A percentile compares a stretch with the other conserved stretches of the same genome.
phyloP scores from a whole-genome alignment of 2,888 invertebrate species.

The Glaucopsyche alexis region DNA sequence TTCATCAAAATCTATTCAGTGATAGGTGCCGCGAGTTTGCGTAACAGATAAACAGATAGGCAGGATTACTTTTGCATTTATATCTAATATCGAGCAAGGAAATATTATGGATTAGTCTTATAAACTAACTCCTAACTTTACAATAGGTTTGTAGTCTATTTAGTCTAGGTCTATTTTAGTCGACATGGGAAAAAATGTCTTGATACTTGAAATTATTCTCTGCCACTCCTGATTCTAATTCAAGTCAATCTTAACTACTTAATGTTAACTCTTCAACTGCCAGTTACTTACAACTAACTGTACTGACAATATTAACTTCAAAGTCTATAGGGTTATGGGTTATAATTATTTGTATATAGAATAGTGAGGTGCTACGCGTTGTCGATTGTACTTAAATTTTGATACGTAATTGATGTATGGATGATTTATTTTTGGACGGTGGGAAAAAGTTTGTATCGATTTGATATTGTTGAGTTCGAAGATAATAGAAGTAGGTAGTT shows the following conservation, averaged over 20 bases:
- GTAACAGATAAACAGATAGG: too few relatives aligned
- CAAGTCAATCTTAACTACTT: slow-evolving; percentile 48
- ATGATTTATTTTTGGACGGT: slow-evolving; percentile 52
- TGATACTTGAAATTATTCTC: slow-evolving; percentile 47
- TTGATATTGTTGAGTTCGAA: slow-evolving; percentile 10
- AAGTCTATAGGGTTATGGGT: neutral
- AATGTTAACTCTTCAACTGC: slow-evolving; percentile 45
- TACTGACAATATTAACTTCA: slow-evolving; percentile 23
- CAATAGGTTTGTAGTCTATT: neutral
- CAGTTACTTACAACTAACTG: slow-evolving; percentile 36
- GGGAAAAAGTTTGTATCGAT: slow-evolving; percentile 49
- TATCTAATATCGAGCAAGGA: too few relatives aligned
- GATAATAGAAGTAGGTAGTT: slow-evolving; percentile 8
- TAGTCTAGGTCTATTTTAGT: slow-evolving; percentile 48
- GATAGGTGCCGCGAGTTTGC: too few relatives aligned
- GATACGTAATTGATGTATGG: slow-evolving; percentile 43
- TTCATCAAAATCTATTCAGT: too few relatives aligned
- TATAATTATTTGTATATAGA: slow-evolving; percentile 2
- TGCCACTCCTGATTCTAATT: slow-evolving; percentile 47
- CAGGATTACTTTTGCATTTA: too few relatives aligned
- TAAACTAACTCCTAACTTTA: too few relatives aligned
- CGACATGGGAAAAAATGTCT: slow-evolving; percentile 52
- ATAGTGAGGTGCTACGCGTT: slow-evolving; percentile 38
- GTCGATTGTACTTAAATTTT: slow-evolving; percentile 41
- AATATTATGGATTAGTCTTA: too few relatives aligned